phyloP scores from a whole-genome alignment of 2,113 vertebrate genomes.

The Erpornis zantholeuca region DNA sequence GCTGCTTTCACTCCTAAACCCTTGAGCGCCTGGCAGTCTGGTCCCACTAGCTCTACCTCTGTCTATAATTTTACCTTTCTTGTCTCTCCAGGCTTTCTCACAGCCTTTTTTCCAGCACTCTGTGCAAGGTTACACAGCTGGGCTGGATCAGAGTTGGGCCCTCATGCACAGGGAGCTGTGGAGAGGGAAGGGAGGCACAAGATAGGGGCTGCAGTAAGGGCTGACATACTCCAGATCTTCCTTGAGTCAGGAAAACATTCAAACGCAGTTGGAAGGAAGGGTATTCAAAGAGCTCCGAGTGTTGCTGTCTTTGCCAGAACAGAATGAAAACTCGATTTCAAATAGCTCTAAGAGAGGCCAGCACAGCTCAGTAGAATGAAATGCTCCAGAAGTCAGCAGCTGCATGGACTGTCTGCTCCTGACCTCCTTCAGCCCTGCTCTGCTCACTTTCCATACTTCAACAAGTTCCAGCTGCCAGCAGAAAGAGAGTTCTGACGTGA shows the following conservation, averaged over 20 bases:
- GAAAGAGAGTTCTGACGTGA: background rate
- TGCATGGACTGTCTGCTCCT: rapidly evolving
- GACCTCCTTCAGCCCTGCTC: background rate
- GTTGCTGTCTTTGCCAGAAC: background rate
- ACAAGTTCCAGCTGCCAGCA: background rate
- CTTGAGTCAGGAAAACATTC: background rate
- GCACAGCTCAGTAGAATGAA: background rate
- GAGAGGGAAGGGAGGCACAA: background rate
- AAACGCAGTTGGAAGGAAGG: background rate
- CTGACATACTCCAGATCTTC: background rate
- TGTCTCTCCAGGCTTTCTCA: background rate
- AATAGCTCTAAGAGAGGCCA: background rate
- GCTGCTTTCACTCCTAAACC: background rate
- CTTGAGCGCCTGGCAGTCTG: background rate
- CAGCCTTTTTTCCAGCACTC: background rate
- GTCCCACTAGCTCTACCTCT: background rate
- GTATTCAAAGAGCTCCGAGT: background rate
- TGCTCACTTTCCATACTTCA: background rate
- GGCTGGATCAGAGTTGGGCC: background rate
- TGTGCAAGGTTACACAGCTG: background rate
- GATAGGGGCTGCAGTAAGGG: background rate
- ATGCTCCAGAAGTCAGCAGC: background rate
- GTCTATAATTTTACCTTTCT: background rate
- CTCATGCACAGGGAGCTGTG: background rate
- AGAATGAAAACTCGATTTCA: background rate